A percentile compares a stretch with the other conserved stretches of the same genome.
Conservation (phyloP, 2,113 vertebrate genomes). For the Alosa alosa region DNA sequence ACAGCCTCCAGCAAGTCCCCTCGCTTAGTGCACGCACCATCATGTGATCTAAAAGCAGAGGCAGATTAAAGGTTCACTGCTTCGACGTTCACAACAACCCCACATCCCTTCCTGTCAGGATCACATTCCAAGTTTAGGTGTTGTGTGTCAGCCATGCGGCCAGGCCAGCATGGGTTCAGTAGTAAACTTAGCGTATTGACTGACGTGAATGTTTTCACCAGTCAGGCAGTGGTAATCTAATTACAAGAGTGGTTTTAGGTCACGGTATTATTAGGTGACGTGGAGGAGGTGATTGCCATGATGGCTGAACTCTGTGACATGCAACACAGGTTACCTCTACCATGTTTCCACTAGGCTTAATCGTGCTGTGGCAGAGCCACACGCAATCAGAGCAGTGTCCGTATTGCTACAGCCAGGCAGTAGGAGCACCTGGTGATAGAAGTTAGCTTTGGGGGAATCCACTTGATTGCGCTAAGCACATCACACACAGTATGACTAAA, state of each 20-base stretch:
- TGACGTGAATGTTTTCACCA: neutral
- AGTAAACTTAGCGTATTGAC: neutral
- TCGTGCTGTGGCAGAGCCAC: neutral
- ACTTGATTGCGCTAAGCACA: neutral
- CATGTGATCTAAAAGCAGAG: neutral
- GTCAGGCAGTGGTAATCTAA: constrained; percentile 45
- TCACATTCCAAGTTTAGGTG: neutral
- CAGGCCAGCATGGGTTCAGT: neutral
- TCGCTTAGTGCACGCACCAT: neutral
- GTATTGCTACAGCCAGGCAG: neutral
- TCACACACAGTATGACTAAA: neutral
- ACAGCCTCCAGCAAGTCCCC: neutral
- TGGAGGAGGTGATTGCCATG: constrained; percentile 16
- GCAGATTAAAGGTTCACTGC: neutral
- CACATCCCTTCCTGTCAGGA: neutral
- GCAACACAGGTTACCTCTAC: neutral
- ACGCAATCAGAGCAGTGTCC: neutral
- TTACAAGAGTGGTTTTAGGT: constrained; percentile 47
- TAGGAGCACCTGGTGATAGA: neutral
- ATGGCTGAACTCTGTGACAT: constrained; percentile 34
- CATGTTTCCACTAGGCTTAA: neutral
- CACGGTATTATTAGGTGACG: constrained; percentile 43
- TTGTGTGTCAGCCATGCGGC: neutral
- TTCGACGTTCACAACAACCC: neutral
- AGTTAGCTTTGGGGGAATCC: neutral